phyloP scores from a whole-genome alignment of 1,140 invertebrate species.

The Bilobella aurantiaca region DNA sequence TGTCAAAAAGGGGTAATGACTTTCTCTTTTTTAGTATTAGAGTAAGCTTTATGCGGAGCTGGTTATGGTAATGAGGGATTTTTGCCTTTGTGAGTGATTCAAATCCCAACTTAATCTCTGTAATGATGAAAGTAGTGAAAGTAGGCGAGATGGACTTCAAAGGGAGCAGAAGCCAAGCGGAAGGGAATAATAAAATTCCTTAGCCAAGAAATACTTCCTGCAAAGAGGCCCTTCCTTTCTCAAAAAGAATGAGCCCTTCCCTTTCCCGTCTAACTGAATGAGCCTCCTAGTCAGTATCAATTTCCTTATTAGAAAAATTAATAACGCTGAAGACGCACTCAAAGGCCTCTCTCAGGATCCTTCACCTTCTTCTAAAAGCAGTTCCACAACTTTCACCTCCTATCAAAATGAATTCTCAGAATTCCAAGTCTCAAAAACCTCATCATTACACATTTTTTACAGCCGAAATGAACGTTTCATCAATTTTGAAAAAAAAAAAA shows the following conservation, averaged over 20 bases:
- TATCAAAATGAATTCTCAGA: too few species aligned
- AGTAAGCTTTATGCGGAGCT: too few species aligned
- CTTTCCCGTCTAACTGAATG: neutral
- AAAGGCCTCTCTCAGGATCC: neutral
- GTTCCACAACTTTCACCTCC: too few species aligned
- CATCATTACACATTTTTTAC: too few species aligned
- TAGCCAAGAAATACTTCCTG: too few species aligned
- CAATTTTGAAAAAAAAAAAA: too few species aligned
- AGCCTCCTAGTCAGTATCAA: neutral
- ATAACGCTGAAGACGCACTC: neutral
- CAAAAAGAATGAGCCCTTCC: neutral
- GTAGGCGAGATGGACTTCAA: neutral
- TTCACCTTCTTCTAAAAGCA: neutral
- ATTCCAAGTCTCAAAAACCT: too few species aligned
- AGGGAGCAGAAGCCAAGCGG: neutral
- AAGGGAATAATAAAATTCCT: neutral
- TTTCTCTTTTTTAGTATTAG: too few species aligned
- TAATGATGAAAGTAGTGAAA: slow-evolving; percentile 1
- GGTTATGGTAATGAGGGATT: neutral
- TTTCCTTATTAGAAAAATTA: neutral
- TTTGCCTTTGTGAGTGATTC: neutral
- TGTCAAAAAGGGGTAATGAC: too few species aligned
- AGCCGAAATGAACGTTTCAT: too few species aligned
- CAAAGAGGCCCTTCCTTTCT: too few species aligned
- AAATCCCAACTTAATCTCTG: neutral